These are phyloP conservation scores for Homarus americanus DNA, from an alignment of 1,140 invertebrate genomes.

Conservation along the genomic window DNA sequence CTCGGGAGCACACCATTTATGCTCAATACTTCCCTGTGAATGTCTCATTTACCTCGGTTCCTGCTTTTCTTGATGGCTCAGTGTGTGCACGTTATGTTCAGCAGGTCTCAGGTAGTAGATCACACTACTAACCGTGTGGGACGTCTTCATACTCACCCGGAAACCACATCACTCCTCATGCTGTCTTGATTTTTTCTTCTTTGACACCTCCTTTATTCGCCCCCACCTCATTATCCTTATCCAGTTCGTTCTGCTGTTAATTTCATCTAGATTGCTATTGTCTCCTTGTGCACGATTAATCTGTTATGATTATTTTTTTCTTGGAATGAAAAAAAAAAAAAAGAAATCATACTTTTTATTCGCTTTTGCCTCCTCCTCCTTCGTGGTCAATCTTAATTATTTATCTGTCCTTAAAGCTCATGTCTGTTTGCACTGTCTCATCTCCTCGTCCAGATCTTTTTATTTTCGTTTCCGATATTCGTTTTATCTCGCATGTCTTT, in stretches of 20 bases:
- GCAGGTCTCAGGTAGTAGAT: neutral
- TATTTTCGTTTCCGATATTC: neutral
- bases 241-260: neutral
- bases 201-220: neutral
- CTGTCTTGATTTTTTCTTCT: neutral
- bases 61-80: neutral
- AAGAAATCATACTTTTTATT: too few species aligned
- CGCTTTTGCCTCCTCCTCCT: neutral
- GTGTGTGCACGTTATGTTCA: neutral
- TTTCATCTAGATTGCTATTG: neutral
- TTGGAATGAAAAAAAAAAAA: too few species aligned
- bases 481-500: neutral
- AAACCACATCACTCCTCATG: neutral
- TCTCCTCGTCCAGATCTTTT: neutral
- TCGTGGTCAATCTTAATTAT: neutral
- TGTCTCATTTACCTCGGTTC: neutral
- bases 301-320: too few species aligned
- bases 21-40: neutral
- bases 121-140: neutral
- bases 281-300: neutral
- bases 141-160: neutral
- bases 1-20: too few species aligned
- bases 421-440: neutral
- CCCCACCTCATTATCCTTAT: neutral
- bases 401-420: neutral